phyloP scores from a whole-genome alignment of 2,797 vertebrate species.

The Onychomys arenicola region DNA sequence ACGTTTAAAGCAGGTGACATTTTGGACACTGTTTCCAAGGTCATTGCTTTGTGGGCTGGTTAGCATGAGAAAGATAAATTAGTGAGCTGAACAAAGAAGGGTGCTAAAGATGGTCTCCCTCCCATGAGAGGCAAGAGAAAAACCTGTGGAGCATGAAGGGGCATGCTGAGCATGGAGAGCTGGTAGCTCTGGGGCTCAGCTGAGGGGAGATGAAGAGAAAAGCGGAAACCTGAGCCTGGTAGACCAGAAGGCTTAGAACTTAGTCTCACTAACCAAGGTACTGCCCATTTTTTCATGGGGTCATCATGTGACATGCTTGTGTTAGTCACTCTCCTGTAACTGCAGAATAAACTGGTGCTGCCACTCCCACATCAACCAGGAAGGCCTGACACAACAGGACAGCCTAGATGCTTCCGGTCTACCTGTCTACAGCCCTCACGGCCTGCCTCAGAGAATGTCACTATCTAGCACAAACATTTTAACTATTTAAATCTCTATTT shows the following conservation, averaged over 20 bases:
- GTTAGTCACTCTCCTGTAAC: background rate
- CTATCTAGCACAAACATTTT: background rate
- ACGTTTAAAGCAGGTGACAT: background rate
- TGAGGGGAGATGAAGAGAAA: background rate
- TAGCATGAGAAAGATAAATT: background rate
- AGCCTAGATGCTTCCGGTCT: background rate
- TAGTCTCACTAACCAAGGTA: background rate
- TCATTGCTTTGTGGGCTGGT: background rate
- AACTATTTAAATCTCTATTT: background rate
- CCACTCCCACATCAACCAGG: background rate
- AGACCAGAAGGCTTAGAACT: constrained; percentile 6
- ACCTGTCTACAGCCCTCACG: background rate
- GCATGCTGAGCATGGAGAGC: background rate
- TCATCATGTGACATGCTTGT: background rate
- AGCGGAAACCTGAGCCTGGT: background rate
- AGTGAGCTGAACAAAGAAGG: too few species aligned
- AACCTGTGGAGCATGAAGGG: fast-evolving
- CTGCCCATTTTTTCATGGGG: background rate
- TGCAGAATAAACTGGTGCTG: background rate
- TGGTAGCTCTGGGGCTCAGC: fast-evolving
- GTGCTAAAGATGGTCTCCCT: background rate
- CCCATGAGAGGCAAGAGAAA: fast-evolving
- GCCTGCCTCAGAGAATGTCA: background rate
- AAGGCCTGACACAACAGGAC: background rate
- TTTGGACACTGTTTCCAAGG: background rate